A percentile compares a stretch with the other conserved stretches of the same genome.
Evolutionary conservation across 2,888 invertebrate genomes (phyloP).

Genomic region (Petrolisthes cinctipes): DNA sequence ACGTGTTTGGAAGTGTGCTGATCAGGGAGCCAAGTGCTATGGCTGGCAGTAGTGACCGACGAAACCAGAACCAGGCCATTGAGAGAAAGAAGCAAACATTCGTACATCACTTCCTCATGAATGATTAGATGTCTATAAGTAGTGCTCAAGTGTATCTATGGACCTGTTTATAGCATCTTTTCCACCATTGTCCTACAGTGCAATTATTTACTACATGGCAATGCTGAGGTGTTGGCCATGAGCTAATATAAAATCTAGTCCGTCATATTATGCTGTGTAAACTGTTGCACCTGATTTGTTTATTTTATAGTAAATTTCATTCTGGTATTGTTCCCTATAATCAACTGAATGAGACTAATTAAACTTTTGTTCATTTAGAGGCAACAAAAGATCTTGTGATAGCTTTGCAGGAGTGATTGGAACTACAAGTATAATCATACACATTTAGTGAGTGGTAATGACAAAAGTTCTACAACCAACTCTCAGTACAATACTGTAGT

Average conservation of each 20-base stretch:
- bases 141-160: background rate
- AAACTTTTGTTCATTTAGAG: background rate
- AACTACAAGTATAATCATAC: background rate
- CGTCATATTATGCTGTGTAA: background rate
- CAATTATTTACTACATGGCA: slow-evolving; percentile 18
- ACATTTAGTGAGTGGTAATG: background rate
- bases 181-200: slow-evolving; percentile 15
- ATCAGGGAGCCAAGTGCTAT: slow-evolving; percentile 74
- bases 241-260: slow-evolving; percentile 38
- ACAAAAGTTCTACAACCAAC: background rate
- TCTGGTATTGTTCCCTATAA: background rate
- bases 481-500: background rate
- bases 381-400: background rate
- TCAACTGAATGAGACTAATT: background rate
- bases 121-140: slow-evolving; percentile 72
- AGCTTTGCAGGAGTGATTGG: background rate
- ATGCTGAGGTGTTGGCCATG: slow-evolving; percentile 15
- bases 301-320: background rate
- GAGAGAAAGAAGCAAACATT: slow-evolving; percentile 80
- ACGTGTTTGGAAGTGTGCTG: slow-evolving; percentile 86
- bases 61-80: slow-evolving; percentile 70
- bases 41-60: slow-evolving; percentile 12
- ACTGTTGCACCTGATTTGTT: background rate
- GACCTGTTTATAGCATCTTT: slow-evolving; percentile 21
- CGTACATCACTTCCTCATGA: slow-evolving; percentile 85